These are phyloP conservation scores for Ceyx erithaca DNA, from an alignment of 2,797 vertebrate species.

Conservation along the genomic window DNA sequence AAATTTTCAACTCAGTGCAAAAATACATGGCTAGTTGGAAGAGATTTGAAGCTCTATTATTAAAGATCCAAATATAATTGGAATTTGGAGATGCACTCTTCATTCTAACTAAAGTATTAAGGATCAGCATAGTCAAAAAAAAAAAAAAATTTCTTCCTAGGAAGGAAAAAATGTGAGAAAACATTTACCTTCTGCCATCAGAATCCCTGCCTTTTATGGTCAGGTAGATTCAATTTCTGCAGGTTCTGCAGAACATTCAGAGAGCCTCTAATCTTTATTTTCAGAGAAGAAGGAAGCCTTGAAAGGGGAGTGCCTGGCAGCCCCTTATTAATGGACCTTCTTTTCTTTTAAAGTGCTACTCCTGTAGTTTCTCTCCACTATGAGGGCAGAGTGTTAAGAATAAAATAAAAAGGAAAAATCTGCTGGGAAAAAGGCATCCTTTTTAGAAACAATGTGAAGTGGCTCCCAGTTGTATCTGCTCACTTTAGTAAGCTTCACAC, in stretches of 20 bases:
- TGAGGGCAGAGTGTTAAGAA: not conserved
- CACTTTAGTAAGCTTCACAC: not conserved
- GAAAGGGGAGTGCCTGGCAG: not conserved
- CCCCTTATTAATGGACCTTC: not conserved
- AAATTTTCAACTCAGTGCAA: not conserved
- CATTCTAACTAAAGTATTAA: not conserved
- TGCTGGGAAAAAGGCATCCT: not conserved
- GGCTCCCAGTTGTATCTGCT: not conserved
- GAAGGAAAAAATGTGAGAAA: not conserved
- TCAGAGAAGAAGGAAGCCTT: not conserved
- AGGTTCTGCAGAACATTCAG: not conserved
- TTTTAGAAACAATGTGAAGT: not conserved
- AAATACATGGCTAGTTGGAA: not conserved
- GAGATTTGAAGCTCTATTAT: not conserved
- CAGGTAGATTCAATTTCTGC: not conserved
- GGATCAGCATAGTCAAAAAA: not conserved
- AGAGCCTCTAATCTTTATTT: not conserved
- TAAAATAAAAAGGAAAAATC: conserved; percentile 8
- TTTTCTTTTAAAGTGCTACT: not conserved
- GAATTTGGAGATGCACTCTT: not conserved
- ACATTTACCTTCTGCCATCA: not conserved
- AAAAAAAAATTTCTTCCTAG: not conserved
- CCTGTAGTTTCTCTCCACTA: not conserved
- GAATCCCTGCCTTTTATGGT: not conserved
- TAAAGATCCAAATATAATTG: not conserved